These are phyloP conservation scores for Steinernema scapterisci DNA, from an alignment of 2,888 invertebrate genomes.

Conservation along the genomic window DNA sequence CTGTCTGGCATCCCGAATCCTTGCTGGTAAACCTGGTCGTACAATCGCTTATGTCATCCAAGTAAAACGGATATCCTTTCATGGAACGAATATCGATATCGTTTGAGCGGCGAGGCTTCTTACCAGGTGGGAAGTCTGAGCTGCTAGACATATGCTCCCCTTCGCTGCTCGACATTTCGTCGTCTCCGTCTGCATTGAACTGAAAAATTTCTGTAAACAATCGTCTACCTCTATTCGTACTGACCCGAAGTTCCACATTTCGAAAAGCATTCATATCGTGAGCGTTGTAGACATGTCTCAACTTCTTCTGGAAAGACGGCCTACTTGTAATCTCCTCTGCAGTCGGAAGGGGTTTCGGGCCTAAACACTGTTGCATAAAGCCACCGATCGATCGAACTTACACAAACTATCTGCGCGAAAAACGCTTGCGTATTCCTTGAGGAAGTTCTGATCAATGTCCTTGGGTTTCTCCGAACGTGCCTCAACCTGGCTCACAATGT, in stretches of 20 bases:
- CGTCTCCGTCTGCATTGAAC: constrained; percentile 19
- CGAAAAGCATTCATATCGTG: not conserved
- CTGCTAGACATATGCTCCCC: not conserved
- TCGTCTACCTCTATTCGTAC: too few species aligned
- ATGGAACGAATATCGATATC: not conserved
- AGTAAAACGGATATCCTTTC: not conserved
- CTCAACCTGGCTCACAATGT: not conserved
- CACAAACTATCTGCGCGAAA: not conserved
- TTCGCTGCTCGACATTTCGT: constrained; percentile 17
- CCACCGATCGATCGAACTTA: not conserved
- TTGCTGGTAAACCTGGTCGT: not conserved
- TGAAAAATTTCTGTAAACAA: not conserved
- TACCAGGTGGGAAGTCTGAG: constrained; percentile 7
- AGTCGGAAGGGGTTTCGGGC: not conserved
- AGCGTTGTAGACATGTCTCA: not conserved
- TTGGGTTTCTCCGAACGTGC: not conserved
- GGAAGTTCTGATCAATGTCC: not conserved
- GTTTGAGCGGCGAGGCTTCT: not conserved
- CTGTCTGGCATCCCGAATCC: constrained; percentile 2
- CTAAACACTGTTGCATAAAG: not conserved
- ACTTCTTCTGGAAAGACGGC: not conserved
- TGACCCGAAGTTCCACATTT: too few species aligned
- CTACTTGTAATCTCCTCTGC: not conserved
- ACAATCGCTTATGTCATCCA: not conserved
- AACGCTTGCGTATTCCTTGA: constrained; percentile 2